These are phyloP conservation scores for Endotricha flammealis DNA, from an alignment of 2,888 invertebrate species.

Conservation along the genomic window DNA sequence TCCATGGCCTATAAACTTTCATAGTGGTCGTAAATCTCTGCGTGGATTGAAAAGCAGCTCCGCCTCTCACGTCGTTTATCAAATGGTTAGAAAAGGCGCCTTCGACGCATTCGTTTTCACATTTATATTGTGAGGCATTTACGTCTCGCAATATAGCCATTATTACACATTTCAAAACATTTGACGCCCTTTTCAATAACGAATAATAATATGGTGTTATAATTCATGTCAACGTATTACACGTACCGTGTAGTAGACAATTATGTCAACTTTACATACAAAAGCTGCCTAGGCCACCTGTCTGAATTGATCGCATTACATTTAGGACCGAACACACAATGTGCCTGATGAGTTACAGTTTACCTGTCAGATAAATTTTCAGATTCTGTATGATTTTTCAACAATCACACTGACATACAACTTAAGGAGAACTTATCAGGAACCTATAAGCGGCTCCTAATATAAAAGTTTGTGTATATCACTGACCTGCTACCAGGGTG, in stretches of 20 bases:
- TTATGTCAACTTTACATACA: too few relatives aligned
- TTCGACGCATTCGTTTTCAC: constrained; percentile 31
- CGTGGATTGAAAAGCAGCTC: constrained; percentile 6
- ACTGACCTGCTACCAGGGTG: constrained; percentile 69
- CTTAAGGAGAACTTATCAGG: too few relatives aligned
- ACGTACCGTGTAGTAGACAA: too few relatives aligned
- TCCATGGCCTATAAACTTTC: constrained; percentile 1
- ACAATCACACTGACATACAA: too few relatives aligned
- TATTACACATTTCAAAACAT: constrained; percentile 1
- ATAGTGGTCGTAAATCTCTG: constrained; percentile 5
- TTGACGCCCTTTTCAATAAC: constrained; percentile 16
- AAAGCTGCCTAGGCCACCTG: too few relatives aligned
- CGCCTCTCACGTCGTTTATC: constrained; percentile 7
- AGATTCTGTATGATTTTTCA: too few relatives aligned
- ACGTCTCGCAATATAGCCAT: constrained; percentile 6
- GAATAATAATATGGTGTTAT: constrained; percentile 1
- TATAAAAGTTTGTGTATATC: too few relatives aligned
- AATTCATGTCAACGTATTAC: constrained; percentile 3
- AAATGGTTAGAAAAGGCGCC: constrained; percentile 23
- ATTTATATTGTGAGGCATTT: constrained; percentile 22
- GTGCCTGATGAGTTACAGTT: too few relatives aligned
- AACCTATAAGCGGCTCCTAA: too few relatives aligned
- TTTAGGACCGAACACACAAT: too few relatives aligned
- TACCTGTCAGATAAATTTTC: too few relatives aligned
- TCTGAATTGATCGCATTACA: too few relatives aligned